Percentiles rank a stretch among this genome's conserved stretches.
These are phyloP conservation scores for Fratercula arctica DNA, from an alignment of 2,797 vertebrate genomes.

Conservation along the genomic window DNA sequence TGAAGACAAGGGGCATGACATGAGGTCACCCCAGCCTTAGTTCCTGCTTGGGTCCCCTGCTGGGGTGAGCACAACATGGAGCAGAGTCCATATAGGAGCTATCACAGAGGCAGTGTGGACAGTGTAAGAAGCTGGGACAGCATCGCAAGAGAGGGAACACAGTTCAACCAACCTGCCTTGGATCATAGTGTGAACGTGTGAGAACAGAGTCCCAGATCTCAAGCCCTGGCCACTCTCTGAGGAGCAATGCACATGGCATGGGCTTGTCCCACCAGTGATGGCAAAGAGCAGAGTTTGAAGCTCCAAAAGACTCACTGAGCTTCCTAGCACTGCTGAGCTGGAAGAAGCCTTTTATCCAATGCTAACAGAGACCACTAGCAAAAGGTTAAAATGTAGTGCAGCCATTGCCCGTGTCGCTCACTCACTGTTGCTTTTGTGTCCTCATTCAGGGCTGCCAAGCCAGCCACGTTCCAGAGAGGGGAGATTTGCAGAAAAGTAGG, in stretches of 20 bases:
- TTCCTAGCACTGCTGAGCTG: accelerated
- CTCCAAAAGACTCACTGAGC: neutral
- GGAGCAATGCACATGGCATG: neutral
- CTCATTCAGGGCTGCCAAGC: neutral
- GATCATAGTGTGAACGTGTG: accelerated
- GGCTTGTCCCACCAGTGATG: neutral
- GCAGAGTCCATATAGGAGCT: neutral
- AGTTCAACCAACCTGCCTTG: neutral
- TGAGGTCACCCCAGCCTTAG: neutral
- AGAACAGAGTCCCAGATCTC: neutral
- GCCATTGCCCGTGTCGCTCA: accelerated
- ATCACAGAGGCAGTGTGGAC: neutral
- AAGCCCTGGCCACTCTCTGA: neutral
- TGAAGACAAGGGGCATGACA: neutral
- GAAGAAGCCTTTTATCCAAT: neutral
- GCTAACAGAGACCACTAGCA: neutral
- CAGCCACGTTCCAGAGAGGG: neutral
- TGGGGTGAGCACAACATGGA: neutral
- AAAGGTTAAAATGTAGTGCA: neutral
- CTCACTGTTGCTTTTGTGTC: neutral
- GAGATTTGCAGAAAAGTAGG: conserved; percentile 6
- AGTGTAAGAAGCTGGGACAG: neutral
- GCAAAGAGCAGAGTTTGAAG: neutral
- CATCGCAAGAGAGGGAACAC: neutral
- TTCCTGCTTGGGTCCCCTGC: neutral